Evolutionary conservation across 2,888 invertebrate genomes (phyloP).

Genomic region (Erannis defoliaria): DNA sequence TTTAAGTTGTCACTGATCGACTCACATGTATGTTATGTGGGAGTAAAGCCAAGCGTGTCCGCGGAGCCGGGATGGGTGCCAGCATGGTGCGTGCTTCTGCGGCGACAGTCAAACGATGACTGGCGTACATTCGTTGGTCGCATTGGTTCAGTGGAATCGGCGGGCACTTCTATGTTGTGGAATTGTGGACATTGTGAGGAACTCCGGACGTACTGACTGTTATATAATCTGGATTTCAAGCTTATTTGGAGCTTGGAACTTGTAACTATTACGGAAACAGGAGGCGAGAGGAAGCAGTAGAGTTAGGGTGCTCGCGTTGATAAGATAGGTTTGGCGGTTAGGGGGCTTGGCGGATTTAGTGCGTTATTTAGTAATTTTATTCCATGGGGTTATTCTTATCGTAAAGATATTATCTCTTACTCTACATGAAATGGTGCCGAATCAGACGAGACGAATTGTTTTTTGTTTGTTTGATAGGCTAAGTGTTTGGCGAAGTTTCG

Average conservation of each 20-base stretch:
- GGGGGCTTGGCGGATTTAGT: constrained; percentile 19
- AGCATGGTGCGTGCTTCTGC: constrained; percentile 65
- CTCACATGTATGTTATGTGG: constrained; percentile 83
- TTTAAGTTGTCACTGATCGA: constrained; percentile 3
- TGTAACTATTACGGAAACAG: constrained; percentile 11
- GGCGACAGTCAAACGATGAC: constrained; percentile 49
- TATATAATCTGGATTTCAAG: constrained; percentile 19
- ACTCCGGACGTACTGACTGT: constrained; percentile 23
- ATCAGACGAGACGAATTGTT: background rate
- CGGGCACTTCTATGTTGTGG: constrained; percentile 12
- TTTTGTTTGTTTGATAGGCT: too few relatives aligned
- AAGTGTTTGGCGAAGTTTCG: too few relatives aligned
- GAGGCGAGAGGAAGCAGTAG: constrained; percentile 17
- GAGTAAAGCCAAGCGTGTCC: constrained; percentile 75
- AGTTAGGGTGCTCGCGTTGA: constrained; percentile 32
- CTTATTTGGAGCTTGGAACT: background rate
- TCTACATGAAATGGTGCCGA: background rate
- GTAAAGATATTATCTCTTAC: background rate
- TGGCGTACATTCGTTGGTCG: background rate
- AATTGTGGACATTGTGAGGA: constrained; percentile 3
- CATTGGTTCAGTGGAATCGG: constrained; percentile 18
- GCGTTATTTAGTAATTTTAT: background rate
- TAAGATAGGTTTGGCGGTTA: constrained; percentile 33
- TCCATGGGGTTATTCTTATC: background rate
- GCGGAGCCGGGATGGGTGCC: constrained; percentile 74